These are phyloP conservation scores for Ptychochromis oligacanthus DNA, from an alignment of 2,113 vertebrate species.

Conservation along the genomic window DNA sequence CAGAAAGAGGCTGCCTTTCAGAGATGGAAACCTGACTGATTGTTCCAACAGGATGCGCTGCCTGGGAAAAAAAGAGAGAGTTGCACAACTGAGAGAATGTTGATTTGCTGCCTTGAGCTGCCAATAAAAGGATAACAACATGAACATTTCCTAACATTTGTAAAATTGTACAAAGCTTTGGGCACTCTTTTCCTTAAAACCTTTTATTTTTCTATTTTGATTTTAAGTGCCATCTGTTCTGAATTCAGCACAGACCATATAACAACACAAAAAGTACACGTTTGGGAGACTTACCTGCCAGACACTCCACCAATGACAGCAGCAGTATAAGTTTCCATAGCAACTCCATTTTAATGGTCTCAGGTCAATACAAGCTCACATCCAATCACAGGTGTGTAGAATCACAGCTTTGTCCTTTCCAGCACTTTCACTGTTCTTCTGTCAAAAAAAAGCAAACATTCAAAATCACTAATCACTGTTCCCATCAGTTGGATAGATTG, in stretches of 20 bases:
- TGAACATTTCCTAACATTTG: slow-evolving; percentile 29
- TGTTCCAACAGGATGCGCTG: slow-evolving; percentile 11
- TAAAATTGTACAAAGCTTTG: slow-evolving; percentile 13
- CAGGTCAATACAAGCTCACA: slow-evolving; percentile 78
- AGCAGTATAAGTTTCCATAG: slow-evolving; percentile 93
- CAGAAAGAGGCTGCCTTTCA: slow-evolving; percentile 36
- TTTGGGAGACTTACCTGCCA: slow-evolving; percentile 86
- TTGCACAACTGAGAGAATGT: slow-evolving; percentile 14
- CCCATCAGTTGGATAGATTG: slow-evolving; percentile 11
- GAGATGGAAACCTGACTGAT: slow-evolving; percentile 20
- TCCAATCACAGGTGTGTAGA: slow-evolving; percentile 75
- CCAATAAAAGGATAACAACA: slow-evolving; percentile 24
- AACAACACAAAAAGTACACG: slow-evolving; percentile 38
- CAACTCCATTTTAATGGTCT: slow-evolving; percentile 93
- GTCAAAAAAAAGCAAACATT: slow-evolving; percentile 64
- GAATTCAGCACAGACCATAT: slow-evolving; percentile 25
- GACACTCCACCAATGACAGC: slow-evolving; percentile 85
- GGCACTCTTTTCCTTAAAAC: not conserved
- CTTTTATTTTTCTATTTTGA: slow-evolving; percentile 5
- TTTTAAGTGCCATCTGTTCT: slow-evolving; percentile 21
- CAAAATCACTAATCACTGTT: not conserved
- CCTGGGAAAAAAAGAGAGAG: not conserved
- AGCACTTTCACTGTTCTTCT: slow-evolving; percentile 76
- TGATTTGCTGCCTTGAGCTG: slow-evolving; percentile 38
- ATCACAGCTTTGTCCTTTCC: slow-evolving; percentile 72